A percentile compares a stretch with the other conserved stretches of the same genome.
These are phyloP conservation scores for Chaetodon trifascialis DNA, from an alignment of 2,113 vertebrate species.

Conservation along the genomic window DNA sequence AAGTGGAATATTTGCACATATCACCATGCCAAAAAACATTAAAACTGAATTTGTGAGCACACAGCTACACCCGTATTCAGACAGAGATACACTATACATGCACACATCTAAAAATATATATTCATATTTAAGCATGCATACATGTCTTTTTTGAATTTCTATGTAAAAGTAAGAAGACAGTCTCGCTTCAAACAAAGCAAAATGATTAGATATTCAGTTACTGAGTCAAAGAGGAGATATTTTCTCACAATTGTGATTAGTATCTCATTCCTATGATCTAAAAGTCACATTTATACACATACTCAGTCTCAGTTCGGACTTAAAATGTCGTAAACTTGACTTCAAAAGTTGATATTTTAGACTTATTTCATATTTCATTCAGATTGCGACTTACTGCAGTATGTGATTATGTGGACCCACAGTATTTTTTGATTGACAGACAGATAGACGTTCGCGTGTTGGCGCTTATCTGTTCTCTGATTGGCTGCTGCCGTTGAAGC, in stretches of 20 bases:
- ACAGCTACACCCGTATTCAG: background rate
- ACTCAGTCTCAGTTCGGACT: too few species aligned
- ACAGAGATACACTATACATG: background rate
- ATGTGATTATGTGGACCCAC: too few species aligned
- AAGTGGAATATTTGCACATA: background rate
- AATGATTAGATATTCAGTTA: background rate
- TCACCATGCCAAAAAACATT: background rate
- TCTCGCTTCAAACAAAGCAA: background rate
- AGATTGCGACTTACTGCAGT: background rate
- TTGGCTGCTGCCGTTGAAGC: slow-evolving; percentile 48
- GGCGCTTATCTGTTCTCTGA: slow-evolving; percentile 19
- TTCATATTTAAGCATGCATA: background rate
- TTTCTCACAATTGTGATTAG: background rate
- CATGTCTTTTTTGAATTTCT: too few species aligned
- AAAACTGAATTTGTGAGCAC: background rate
- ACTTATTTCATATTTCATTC: too few species aligned
- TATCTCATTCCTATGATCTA: background rate
- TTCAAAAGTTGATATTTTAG: background rate
- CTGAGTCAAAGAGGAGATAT: background rate
- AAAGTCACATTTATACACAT: background rate
- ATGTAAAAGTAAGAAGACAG: background rate
- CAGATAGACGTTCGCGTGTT: background rate
- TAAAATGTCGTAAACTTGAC: background rate
- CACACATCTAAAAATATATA: too few species aligned
- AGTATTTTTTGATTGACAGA: background rate